phyloP scores from a whole-genome alignment of 37 sponge, comb jelly and placozoan species.

The Cladorhizidae sp. region DNA sequence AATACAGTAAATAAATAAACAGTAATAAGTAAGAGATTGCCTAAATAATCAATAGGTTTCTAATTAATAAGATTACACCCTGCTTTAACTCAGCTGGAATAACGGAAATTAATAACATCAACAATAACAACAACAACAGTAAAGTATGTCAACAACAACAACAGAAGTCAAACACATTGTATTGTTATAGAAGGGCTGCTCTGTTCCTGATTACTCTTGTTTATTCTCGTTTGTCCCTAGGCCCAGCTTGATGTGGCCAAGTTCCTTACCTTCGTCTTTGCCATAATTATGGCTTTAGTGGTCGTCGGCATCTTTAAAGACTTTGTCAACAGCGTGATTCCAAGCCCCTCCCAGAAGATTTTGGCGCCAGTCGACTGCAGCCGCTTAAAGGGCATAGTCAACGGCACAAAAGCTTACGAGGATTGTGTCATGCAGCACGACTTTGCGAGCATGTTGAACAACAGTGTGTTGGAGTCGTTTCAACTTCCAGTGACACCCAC shows the following conservation, averaged over 20 bases:
- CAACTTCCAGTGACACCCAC: constrained; percentile 11
- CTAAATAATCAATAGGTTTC: no score
- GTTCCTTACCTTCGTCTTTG: constrained; percentile 73
- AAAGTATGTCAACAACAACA: no score
- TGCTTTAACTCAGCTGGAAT: no score
- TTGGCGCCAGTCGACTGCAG: neutral
- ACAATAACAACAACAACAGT: no score
- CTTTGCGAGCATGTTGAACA: neutral
- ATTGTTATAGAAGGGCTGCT: no score
- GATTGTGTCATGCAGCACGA: neutral
- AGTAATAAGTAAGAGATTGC: no score
- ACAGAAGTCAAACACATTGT: no score
- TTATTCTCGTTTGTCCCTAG: no score
- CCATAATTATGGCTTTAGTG: constrained; percentile 74
- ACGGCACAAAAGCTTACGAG: neutral
- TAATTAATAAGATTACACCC: no score
- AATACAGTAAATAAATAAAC: no score
- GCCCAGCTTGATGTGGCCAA: constrained; percentile 74
- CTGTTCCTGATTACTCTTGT: no score
- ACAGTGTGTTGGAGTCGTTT: neutral
- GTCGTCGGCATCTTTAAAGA: constrained; percentile 53
- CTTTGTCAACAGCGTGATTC: constrained; percentile 25
- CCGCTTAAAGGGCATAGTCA: neutral
- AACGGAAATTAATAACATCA: no score
- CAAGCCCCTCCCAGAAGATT: neutral